These are phyloP conservation scores for Lepidurus packardi DNA, from an alignment of 1,140 invertebrate genomes.

Conservation along the genomic window DNA sequence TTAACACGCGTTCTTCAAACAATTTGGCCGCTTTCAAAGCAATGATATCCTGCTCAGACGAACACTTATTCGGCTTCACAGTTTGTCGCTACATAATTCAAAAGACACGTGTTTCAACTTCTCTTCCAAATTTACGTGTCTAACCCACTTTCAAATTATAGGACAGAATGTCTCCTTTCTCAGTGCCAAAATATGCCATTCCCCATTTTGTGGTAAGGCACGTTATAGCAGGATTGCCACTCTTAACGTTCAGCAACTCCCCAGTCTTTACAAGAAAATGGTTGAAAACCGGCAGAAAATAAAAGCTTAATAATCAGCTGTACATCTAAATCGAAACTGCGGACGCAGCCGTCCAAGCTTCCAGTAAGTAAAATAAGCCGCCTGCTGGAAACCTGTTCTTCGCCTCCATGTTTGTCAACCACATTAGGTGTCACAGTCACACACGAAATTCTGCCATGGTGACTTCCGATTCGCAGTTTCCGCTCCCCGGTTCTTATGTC, in stretches of 20 bases:
- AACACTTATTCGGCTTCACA: not conserved
- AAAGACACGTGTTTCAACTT: not conserved
- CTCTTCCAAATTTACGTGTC: not conserved
- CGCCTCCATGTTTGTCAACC: not conserved
- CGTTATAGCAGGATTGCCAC: constrained; percentile 5
- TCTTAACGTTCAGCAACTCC: not conserved
- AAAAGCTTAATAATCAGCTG: not conserved
- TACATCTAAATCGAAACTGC: constrained; percentile 4
- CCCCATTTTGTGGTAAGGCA: constrained; percentile 8
- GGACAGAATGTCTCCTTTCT: not conserved
- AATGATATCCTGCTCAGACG: not conserved
- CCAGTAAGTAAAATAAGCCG: constrained; percentile 1
- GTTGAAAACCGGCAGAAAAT: not conserved
- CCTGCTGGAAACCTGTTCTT: constrained; percentile 3
- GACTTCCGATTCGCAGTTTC: not conserved
- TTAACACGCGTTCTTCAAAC: not conserved
- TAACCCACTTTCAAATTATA: not conserved
- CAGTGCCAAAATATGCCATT: not conserved
- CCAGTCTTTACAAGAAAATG: not conserved
- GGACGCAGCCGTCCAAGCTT: not conserved
- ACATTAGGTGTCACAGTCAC: not conserved
- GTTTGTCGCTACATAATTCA: not conserved
- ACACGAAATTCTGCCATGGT: not conserved
- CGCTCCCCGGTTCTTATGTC: not conserved
- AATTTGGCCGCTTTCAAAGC: not conserved